phyloP scores from a whole-genome alignment of 2,113 vertebrate species.

The Crotophaga sulcirostris region DNA sequence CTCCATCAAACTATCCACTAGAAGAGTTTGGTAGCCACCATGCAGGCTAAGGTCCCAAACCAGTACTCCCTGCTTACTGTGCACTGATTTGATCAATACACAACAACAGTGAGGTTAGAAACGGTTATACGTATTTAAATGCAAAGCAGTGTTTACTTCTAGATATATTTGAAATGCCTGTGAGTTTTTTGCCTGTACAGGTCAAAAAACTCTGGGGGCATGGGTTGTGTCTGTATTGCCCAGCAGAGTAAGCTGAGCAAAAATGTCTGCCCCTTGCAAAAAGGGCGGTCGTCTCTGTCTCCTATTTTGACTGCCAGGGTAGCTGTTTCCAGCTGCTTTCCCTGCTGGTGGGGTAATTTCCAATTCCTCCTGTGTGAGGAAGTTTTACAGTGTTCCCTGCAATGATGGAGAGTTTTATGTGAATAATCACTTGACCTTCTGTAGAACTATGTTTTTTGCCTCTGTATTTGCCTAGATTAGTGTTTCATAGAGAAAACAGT shows the following conservation, averaged over 20 bases:
- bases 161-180: neutral
- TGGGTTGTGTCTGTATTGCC: fast-evolving
- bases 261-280: neutral
- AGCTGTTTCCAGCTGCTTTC: neutral
- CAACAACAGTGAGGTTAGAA: neutral
- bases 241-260: neutral
- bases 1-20: neutral
- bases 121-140: fast-evolving
- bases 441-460: neutral
- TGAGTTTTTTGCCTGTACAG: neutral
- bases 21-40: neutral
- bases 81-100: neutral
- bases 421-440: neutral
- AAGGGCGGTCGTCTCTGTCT: neutral
- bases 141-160: neutral
- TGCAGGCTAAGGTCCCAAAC: neutral
- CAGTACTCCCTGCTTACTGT: neutral
- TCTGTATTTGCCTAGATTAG: neutral
- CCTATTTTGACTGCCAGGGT: fast-evolving
- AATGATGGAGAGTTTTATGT: neutral
- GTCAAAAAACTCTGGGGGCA: fast-evolving
- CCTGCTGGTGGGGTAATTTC: neutral
- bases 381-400: neutral
- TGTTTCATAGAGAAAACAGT: neutral
- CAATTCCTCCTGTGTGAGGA: neutral